A percentile compares a stretch with the other conserved stretches of the same genome.
These are phyloP conservation scores for Pteronotus mesoamericanus DNA, from an alignment of 2,797 vertebrate genomes.

Conservation along the genomic window DNA sequence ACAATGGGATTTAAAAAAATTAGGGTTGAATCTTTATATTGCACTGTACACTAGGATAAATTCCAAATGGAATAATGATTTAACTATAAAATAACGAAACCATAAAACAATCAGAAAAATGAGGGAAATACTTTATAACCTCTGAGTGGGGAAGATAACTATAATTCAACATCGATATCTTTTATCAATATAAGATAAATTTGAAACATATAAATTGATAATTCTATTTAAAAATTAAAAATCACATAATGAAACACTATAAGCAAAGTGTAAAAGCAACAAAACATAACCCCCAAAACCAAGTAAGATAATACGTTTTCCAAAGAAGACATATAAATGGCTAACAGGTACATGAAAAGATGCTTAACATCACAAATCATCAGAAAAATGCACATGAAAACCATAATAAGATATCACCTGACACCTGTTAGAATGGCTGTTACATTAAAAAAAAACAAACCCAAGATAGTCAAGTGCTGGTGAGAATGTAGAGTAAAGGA, in stretches of 20 bases:
- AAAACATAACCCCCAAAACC: neutral
- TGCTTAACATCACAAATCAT: neutral
- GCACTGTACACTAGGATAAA: neutral
- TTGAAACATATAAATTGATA: neutral
- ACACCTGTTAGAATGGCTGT: neutral
- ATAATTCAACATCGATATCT: neutral
- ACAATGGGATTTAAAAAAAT: neutral
- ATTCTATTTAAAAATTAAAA: neutral
- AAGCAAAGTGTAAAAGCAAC: neutral
- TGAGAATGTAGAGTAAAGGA: neutral
- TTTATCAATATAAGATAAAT: neutral
- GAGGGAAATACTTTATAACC: neutral
- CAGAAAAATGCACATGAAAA: neutral
- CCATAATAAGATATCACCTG: neutral
- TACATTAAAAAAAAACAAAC: neutral
- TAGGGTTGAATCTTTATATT: neutral
- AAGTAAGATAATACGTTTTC: neutral
- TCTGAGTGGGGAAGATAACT: neutral
- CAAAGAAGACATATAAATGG: neutral
- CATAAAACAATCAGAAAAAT: neutral
- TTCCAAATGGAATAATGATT: neutral
- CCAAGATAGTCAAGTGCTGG: neutral
- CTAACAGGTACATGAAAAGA: neutral
- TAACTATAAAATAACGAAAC: neutral
- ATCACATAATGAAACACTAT: neutral